Evolutionary conservation across 2,888 invertebrate species (phyloP).

Genomic region (Hypena proboscidalis): DNA sequence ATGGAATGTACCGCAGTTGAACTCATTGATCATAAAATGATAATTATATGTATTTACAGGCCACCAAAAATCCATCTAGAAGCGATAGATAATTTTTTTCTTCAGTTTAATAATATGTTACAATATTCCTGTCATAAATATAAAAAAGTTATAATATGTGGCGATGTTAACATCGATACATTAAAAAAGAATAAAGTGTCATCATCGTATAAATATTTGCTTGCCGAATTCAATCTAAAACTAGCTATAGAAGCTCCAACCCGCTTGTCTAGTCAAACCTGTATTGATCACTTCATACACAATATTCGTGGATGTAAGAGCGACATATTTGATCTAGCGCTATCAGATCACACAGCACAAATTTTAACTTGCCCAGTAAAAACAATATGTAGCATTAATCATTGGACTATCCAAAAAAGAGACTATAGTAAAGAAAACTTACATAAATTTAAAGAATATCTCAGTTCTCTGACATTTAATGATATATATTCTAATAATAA

Average conservation of each 20-base stretch:
- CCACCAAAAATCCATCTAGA: not conserved
- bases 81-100: not conserved
- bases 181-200: not conserved
- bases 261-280: not conserved
- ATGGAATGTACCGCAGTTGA: not conserved
- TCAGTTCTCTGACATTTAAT: not conserved
- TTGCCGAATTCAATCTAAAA: conserved; percentile 1
- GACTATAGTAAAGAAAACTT: conserved; percentile 2
- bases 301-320: not conserved
- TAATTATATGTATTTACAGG: conserved; percentile 1
- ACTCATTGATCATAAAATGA: not conserved
- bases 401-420: not conserved
- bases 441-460: conserved; percentile 1
- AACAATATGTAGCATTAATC: not conserved
- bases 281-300: conserved; percentile 1
- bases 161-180: conserved; percentile 1
- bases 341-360: conserved; percentile 6
- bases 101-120: not conserved
- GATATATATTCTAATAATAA: not conserved
- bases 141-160: not conserved
- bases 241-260: not conserved
- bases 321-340: conserved; percentile 1
- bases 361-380: not conserved
- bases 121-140: not conserved
- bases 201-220: not conserved